phyloP scores from a whole-genome alignment of 2,888 invertebrate species.

The Phragmatobia fuliginosa region DNA sequence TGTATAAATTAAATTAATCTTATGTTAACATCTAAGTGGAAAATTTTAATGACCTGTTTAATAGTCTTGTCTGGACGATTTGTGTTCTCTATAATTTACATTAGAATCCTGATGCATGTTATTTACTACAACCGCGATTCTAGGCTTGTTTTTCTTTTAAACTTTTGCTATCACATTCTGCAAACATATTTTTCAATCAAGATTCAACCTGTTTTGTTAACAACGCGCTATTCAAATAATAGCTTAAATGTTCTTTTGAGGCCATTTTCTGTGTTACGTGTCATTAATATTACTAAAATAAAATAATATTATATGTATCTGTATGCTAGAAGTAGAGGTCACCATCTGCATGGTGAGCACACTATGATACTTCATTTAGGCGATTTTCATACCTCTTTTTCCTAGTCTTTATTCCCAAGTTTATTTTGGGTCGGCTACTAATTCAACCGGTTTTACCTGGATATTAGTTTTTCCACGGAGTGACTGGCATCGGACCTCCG shows the following conservation, averaged over 20 bases:
- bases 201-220: not conserved
- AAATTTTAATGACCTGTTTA: not conserved
- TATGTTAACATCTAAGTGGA: not conserved
- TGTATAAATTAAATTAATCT: not conserved
- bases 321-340: too few relatives aligned
- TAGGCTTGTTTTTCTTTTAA: not conserved
- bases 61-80: not conserved
- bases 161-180: not conserved
- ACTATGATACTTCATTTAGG: too few relatives aligned
- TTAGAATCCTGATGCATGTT: not conserved
- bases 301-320: too few relatives aligned
- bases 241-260: not conserved
- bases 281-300: not conserved
- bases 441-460: too few relatives aligned
- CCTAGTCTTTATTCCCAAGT: too few relatives aligned
- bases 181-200: not conserved
- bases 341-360: too few relatives aligned
- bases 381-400: too few relatives aligned
- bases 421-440: too few relatives aligned
- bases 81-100: not conserved
- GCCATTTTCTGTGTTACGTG: not conserved
- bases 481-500: too few relatives aligned
- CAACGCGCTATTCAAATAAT: not conserved
- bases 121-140: not conserved
- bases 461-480: too few relatives aligned